These are phyloP conservation scores for Tauraco hartlaubi DNA, from an alignment of 2,797 vertebrate species.

Conservation along the genomic window DNA sequence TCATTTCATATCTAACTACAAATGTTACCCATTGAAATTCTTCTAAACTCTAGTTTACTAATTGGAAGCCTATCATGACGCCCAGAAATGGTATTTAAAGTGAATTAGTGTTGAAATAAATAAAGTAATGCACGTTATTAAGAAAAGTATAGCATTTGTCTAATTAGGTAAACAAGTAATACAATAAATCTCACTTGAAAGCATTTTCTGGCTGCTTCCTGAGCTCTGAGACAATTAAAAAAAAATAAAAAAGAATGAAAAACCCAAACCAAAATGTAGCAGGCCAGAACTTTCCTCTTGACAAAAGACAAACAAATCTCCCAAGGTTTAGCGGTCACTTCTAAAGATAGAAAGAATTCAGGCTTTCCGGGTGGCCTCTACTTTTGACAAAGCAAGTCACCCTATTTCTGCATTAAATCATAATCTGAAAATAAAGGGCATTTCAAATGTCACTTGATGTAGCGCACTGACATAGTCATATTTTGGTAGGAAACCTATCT, in stretches of 20 bases:
- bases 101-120: background rate
- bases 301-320: background rate
- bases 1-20: background rate
- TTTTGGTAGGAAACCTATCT: background rate
- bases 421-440: constrained; percentile 41
- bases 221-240: background rate
- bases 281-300: background rate
- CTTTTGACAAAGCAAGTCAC: background rate
- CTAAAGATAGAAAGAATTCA: background rate
- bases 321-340: background rate
- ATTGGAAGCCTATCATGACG: background rate
- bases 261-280: background rate
- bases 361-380: background rate
- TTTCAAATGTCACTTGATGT: constrained; percentile 38
- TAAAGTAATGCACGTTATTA: background rate
- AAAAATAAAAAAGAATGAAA: background rate
- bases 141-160: background rate
- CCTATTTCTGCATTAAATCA: constrained; percentile 6
- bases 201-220: background rate
- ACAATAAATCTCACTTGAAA: background rate
- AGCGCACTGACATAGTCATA: background rate
- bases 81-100: background rate
- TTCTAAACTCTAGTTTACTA: background rate
- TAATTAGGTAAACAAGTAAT: background rate
- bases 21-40: background rate